These are phyloP conservation scores for Donacobius atricapilla DNA, from an alignment of 2,113 vertebrate genomes.

Conservation along the genomic window DNA sequence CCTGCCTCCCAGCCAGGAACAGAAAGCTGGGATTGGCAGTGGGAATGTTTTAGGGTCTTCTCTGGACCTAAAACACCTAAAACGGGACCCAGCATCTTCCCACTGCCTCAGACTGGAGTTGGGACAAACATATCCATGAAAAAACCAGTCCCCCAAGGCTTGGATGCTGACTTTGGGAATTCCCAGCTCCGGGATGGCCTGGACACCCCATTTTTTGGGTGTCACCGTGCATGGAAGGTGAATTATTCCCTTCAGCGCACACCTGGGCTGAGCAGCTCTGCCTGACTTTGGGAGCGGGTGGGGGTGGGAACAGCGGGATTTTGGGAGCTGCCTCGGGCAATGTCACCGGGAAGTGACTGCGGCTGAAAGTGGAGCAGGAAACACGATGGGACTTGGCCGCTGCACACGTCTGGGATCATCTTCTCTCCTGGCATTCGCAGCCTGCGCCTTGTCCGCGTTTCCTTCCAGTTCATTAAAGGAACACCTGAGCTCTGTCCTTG, in stretches of 20 bases:
- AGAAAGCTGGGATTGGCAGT: not conserved
- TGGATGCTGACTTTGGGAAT: not conserved
- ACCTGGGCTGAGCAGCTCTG: not conserved
- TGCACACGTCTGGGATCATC: not conserved
- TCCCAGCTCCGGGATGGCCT: not conserved
- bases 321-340: not conserved
- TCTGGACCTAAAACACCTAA: not conserved
- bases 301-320: not conserved
- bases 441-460: rapidly evolving
- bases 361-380: slow-evolving; percentile 28
- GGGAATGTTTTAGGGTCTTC: not conserved
- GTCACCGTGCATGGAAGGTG: rapidly evolving
- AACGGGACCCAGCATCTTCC: not conserved
- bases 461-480: not conserved
- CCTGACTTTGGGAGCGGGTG: not conserved
- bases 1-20: not conserved
- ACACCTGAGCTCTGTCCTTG: not conserved
- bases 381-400: slow-evolving; percentile 3
- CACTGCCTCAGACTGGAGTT: not conserved
- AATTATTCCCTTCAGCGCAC: not conserved
- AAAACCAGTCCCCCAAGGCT: not conserved
- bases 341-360: not conserved
- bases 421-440: not conserved
- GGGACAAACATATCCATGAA: rapidly evolving
- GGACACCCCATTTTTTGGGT: not conserved